phyloP scores from a whole-genome alignment of 2,888 invertebrate genomes.

The Chaetoderma sp. region DNA sequence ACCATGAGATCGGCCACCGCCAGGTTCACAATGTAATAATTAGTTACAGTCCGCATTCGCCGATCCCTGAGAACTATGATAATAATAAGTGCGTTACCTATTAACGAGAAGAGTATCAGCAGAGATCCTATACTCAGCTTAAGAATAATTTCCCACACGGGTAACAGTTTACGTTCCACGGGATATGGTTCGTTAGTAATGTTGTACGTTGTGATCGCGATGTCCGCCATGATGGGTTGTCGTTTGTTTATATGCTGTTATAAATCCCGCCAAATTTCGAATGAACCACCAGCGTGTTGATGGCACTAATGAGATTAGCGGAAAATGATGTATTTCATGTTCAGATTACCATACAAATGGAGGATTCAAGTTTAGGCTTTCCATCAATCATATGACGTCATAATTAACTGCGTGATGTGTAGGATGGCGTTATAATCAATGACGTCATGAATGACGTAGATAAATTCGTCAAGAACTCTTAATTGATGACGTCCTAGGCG shows the following conservation, averaged over 20 bases:
- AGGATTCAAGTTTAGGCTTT: too few relatives aligned
- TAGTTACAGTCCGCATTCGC: constrained; percentile 64
- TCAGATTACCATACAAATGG: too few relatives aligned
- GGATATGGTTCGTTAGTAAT: too few relatives aligned
- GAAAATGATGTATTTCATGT: too few relatives aligned
- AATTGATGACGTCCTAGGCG: too few relatives aligned
- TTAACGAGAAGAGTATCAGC: constrained; percentile 48
- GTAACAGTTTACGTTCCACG: constrained; percentile 38
- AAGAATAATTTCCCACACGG: constrained; percentile 49
- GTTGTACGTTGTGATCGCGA: constrained; percentile 12
- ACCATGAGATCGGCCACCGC: constrained; percentile 64
- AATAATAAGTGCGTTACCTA: constrained; percentile 56
- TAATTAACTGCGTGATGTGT: too few relatives aligned
- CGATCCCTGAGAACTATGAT: constrained; percentile 52
- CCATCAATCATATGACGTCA: too few relatives aligned
- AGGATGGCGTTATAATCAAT: too few relatives aligned
- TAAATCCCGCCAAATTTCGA: neutral
- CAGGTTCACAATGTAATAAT: constrained; percentile 65
- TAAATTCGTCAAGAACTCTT: too few relatives aligned
- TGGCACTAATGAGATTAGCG: too few relatives aligned
- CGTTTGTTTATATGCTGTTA: neutral
- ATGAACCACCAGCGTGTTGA: too few relatives aligned
- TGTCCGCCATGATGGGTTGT: neutral
- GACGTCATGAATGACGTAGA: too few relatives aligned
- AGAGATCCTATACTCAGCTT: constrained; percentile 49